A percentile compares a stretch with the other conserved stretches of the same genome.
These are phyloP conservation scores for Ameiurus melas DNA, from an alignment of 2,113 vertebrate genomes.

Conservation along the genomic window DNA sequence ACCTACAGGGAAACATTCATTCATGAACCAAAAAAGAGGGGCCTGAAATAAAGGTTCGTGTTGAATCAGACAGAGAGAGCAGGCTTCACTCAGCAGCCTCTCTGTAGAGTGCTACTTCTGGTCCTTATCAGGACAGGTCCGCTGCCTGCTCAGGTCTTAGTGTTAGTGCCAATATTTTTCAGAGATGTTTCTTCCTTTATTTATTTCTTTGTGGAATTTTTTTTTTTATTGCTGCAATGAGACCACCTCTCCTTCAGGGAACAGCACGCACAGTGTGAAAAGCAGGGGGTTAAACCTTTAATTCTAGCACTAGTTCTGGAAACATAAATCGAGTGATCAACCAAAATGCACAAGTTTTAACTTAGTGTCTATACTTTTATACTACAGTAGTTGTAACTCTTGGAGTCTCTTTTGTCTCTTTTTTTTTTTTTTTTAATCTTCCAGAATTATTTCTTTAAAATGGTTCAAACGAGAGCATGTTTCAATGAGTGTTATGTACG, in stretches of 20 bases:
- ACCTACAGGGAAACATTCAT: constrained; percentile 91
- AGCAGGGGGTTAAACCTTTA: constrained; percentile 78
- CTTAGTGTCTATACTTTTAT: constrained; percentile 99
- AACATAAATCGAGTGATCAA: constrained; percentile 96
- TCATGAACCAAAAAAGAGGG: constrained; percentile 82
- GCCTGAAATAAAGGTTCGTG: constrained; percentile 74
- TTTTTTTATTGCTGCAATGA: constrained; percentile 82
- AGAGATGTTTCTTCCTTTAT: constrained; percentile 70
- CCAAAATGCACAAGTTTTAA: constrained; percentile 99
- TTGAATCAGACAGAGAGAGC: constrained; percentile 81
- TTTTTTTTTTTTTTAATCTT: constrained; percentile 60
- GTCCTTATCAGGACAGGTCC: constrained; percentile 81
- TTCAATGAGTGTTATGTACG: constrained; percentile 55
- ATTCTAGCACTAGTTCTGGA: constrained; percentile 99
- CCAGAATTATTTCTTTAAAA: constrained; percentile 81
- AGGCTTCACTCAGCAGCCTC: constrained; percentile 76
- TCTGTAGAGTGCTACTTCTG: constrained; percentile 78
- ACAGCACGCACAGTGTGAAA: constrained; percentile 99
- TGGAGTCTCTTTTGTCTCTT: constrained; percentile 87
- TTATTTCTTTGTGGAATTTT: constrained; percentile 52
- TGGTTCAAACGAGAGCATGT: constrained; percentile 63
- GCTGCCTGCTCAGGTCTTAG: constrained; percentile 80
- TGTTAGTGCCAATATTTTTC: constrained; percentile 71
- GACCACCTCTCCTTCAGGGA: constrained; percentile 96
- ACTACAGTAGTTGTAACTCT: constrained; percentile 99